Conservation (phyloP, 2,113 vertebrate genomes). For the Corythaixoides concolor region DNA sequence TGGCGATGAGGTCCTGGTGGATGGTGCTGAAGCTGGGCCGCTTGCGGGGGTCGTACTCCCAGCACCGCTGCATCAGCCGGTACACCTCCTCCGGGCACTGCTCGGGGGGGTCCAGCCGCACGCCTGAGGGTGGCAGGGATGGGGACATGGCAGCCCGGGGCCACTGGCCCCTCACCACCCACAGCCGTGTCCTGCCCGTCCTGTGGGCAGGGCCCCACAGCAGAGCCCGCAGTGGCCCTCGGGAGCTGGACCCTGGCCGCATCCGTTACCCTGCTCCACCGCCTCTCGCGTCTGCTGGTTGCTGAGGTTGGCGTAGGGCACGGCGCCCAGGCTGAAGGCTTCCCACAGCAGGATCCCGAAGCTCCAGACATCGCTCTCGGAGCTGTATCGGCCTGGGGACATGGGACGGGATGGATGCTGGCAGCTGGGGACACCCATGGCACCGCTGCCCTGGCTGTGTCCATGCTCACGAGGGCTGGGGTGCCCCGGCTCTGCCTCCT, state of each 20-base stretch:
- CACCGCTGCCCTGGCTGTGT: neutral
- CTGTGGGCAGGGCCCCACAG: accelerated
- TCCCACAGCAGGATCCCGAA: constrained; percentile 95
- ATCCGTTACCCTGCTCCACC: constrained; percentile 85
- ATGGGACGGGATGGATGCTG: accelerated
- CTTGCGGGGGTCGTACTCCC: constrained; percentile 85
- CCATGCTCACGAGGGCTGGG: accelerated
- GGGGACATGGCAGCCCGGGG: neutral
- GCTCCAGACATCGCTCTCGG: constrained; percentile 94
- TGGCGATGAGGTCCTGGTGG: constrained; percentile 75
- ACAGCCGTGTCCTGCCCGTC: accelerated
- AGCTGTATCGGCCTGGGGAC: constrained; percentile 86
- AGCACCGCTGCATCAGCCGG: constrained; percentile 88
- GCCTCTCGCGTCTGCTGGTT: constrained; percentile 91
- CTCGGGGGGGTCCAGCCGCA: constrained; percentile 82
- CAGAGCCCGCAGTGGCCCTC: accelerated
- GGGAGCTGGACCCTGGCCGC: accelerated
- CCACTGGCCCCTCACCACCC: accelerated
- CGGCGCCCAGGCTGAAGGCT: constrained; percentile 87
- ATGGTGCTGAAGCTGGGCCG: constrained; percentile 84
- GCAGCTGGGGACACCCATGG: neutral
- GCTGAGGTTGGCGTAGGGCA: constrained; percentile 88
- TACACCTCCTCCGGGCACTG: constrained; percentile 86
- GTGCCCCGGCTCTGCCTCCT: neutral
- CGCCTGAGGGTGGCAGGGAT: constrained; percentile 67